Evolutionary conservation across 2,797 vertebrate genomes (phyloP).

Genomic region (Tapirus indicus): DNA sequence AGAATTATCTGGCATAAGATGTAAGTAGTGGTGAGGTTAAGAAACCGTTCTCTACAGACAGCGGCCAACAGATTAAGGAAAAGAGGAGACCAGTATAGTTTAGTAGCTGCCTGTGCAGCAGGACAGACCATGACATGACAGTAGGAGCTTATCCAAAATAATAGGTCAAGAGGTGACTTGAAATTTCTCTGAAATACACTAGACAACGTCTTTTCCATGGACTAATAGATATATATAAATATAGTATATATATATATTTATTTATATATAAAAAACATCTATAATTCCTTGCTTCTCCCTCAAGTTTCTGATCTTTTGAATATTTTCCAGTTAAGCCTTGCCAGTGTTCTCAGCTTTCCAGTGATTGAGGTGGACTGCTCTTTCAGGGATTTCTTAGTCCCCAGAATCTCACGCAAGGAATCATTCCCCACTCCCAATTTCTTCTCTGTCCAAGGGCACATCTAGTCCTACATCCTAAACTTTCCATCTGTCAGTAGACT

Average conservation of each 20-base stretch:
- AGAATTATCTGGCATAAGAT: background rate
- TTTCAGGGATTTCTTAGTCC: conserved; percentile 14
- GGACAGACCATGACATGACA: conserved; percentile 84
- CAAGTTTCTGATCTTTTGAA: conserved; percentile 77
- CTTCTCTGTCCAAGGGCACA: background rate
- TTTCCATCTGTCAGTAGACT: background rate
- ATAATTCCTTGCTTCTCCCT: conserved; percentile 45
- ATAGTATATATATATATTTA: no score
- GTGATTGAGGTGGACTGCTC: background rate
- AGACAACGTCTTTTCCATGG: conserved; percentile 24
- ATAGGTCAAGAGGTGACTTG: background rate
- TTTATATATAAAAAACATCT: background rate
- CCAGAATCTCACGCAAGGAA: background rate
- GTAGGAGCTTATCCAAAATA: conserved; percentile 74
- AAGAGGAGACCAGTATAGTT: conserved; percentile 92
- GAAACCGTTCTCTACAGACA: conserved; percentile 62
- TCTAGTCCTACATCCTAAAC: conserved; percentile 29
- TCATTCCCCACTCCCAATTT: background rate
- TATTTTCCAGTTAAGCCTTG: conserved; percentile 57
- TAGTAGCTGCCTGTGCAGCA: conserved; percentile 93
- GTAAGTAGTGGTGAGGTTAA: background rate
- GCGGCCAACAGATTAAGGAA: conserved; percentile 92
- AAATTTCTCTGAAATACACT: background rate
- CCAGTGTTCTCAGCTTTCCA: conserved; percentile 12
- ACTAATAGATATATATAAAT: background rate